Evolutionary conservation across 2,113 vertebrate genomes (phyloP), one percentile per base, ranked within the genome.

Genomic region (Aegotheles bennettii): DNA sequence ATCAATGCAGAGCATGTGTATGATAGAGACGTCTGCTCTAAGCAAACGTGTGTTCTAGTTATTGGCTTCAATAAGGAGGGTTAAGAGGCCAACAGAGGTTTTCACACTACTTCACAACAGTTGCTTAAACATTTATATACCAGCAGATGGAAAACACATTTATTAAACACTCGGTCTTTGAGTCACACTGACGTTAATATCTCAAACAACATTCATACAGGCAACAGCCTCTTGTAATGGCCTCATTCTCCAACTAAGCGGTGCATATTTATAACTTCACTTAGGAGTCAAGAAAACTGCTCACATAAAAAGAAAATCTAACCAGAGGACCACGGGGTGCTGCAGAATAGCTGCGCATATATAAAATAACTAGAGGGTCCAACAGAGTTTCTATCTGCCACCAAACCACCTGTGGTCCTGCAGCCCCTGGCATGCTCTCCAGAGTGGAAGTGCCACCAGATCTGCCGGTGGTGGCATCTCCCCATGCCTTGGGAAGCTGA

Each of bases 81-180:
- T 82, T 93, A 91, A 79, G 75, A 79, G 78, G 43, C 60, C 82
- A 85, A 68, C 36, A 71, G 26, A 11, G 14, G 9, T 71, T 96
- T 93, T 87, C 77, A 60, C 48, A 90, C 79, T 35, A 84, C 54
- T 87, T 94, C 65, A 71, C 31, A 93, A 82, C 70, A 84, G 84
- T 75, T 96, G 95, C 68, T 95, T 74, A 94, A 94, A 77, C 84
- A 81, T 81, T 94, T 90, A 74, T 77, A 70, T 67, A 68, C 60
- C 61, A 79, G 57, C 92, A 92, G 78, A 92, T 93, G 90, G 74
- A 95, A 92, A 93, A 92, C 85, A 86, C 83, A 90, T 95, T 90
- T 88, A 96, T 71, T 86, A 95, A 89, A 90, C 83, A 89, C 86
- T 92, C 77, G 89, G 76, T 88, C 67, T 83, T 86, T 80, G 71